Base-by-base conservation (phyloP, 2,797 vertebrate species). In the Hippopotamyrus pictus region DNA sequence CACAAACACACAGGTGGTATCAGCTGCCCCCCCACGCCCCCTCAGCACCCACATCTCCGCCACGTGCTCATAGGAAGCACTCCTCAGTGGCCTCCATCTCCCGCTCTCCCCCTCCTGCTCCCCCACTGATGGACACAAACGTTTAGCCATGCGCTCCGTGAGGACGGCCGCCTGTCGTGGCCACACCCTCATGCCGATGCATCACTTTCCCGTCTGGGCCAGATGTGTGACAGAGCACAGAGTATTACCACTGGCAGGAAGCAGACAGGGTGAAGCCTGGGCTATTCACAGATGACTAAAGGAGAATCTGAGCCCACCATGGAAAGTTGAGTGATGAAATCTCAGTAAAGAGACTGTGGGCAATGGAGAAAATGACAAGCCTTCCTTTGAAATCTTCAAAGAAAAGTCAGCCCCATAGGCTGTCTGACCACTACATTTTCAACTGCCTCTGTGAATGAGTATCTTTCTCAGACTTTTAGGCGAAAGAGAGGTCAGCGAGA, bases 211-310 rank as follows among this genome's bases (percentile, higher is more conserved):
- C 2, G 4, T 53, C 37, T 25, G 86, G 86, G n/a, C 17, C 86
- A 88, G 86, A 88, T 57, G 37, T 22, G 50, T 48, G 57, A 65
- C 37, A 46, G 9, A 44, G 5, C 37, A 19, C 8, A 53, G 41
- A 41, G 37, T 88, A 44, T 41, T 62, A 46, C 37, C 41, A 48
- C 37, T 65, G 29, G 22, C 25, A 41, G 41, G 33, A 59, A 44
- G 25, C 53, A 62, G 54, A 88, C 86, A 65, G 86, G 57, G 33
- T 33, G 85, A 87, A 87, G 85, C 25, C 53, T 8, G 12, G 50
- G 29, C 29, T 87, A 54, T 53, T 54, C 85, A 54, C 29, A n/a
- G 86, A 57, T 88, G 86, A 88, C 19, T 88, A 88, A 65, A 41
- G 57, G 29, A 86, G 25, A 57, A 33, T 25, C 33, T 37, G 37